Percentiles rank a stretch among this genome's conserved stretches.
Evolutionary conservation across 1,140 invertebrate species (phyloP).

Genomic region (Lycorma delicatula): DNA sequence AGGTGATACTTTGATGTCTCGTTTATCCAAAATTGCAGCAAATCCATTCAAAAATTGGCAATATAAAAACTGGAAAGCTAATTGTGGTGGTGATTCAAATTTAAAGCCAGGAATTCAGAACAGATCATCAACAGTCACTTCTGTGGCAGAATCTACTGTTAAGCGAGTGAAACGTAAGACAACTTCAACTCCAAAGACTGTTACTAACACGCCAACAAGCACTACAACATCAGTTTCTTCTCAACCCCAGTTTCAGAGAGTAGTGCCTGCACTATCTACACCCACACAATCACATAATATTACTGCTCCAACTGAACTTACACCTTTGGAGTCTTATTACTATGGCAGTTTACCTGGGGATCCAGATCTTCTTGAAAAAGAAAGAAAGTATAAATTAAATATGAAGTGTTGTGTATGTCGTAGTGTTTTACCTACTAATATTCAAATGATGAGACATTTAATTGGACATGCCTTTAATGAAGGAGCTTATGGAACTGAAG

Average conservation of each 20-base stretch:
- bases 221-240: background rate
- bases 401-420: constrained; percentile 45
- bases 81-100: no score
- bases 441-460: constrained; percentile 58
- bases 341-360: constrained; percentile 45
- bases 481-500: constrained; percentile 27
- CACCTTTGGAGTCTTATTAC: constrained; percentile 46
- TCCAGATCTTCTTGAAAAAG: constrained; percentile 6
- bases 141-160: no score
- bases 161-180: no score
- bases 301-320: constrained; percentile 5
- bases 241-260: constrained; percentile 5
- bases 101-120: no score
- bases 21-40: constrained; percentile 53
- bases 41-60: constrained; percentile 77
- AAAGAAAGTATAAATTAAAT: background rate
- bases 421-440: constrained; percentile 47
- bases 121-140: no score
- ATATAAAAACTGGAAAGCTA: constrained; percentile 40
- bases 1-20: constrained; percentile 43
- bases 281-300: background rate
- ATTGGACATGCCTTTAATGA: constrained; percentile 47
- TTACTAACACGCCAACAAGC: background rate
- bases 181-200: background rate
- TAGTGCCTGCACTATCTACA: background rate